Conservation (phyloP, 2,797 vertebrate species). For the Antrozous pallidus region DNA sequence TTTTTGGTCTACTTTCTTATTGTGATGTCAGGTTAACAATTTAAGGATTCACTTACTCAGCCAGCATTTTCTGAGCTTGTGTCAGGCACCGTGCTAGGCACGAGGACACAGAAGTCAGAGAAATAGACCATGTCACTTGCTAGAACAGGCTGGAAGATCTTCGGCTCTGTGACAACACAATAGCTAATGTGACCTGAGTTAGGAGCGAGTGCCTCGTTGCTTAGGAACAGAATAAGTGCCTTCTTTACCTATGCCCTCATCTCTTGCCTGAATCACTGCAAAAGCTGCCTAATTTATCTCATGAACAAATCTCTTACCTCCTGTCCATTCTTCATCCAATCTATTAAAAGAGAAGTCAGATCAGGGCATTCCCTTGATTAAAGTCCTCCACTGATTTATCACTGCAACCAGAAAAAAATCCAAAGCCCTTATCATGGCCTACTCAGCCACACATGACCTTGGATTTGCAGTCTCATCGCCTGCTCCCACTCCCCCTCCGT, state of each 20-base stretch:
- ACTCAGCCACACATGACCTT: background rate
- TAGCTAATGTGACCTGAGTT: background rate
- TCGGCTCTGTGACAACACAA: background rate
- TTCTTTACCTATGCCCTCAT: background rate
- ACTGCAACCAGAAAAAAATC: background rate
- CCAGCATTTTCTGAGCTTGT: background rate
- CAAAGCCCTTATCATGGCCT: background rate
- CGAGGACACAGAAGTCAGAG: background rate
- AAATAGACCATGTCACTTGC: background rate
- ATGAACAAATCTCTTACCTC: background rate
- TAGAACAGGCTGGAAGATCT: background rate
- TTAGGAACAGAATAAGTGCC: background rate
- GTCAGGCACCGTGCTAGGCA: background rate
- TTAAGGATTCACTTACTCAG: background rate
- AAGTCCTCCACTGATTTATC: background rate
- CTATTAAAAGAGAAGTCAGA: background rate
- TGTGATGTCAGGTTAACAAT: background rate
- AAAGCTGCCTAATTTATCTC: background rate
- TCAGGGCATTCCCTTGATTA: background rate
- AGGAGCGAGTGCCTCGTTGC: background rate
- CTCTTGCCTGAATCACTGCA: background rate
- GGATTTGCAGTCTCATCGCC: background rate
- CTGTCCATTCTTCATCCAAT: background rate
- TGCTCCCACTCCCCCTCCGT: fast-evolving
- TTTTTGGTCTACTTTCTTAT: background rate